These are phyloP conservation scores for Noctuana brunneofusca DNA, from an alignment of 2,888 invertebrate species.

Conservation along the genomic window DNA sequence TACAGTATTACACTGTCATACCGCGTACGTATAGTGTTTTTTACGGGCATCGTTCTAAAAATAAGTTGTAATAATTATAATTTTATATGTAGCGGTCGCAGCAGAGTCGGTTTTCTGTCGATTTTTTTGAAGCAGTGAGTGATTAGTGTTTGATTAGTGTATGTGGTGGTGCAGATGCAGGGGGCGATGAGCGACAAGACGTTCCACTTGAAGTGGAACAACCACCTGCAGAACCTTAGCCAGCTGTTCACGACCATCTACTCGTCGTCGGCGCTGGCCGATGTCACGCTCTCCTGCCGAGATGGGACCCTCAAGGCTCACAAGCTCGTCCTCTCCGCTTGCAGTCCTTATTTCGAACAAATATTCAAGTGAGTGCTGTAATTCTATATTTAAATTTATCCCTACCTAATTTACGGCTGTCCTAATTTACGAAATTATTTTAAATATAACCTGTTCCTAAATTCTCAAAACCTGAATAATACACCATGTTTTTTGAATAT, in stretches of 20 bases:
- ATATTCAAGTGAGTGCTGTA: slow-evolving; percentile 82
- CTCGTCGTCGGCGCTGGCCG: slow-evolving; percentile 86
- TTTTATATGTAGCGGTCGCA: slow-evolving; percentile 82
- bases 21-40: slow-evolving; percentile 83
- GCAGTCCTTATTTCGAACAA: slow-evolving; percentile 89
- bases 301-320: slow-evolving; percentile 88
- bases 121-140: slow-evolving; percentile 71
- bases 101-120: slow-evolving; percentile 78
- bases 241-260: slow-evolving; percentile 87
- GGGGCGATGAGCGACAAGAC: slow-evolving; percentile 85
- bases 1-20: slow-evolving; percentile 82
- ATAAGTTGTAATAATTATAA: slow-evolving; percentile 84
- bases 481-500: slow-evolving; percentile 6
- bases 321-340: slow-evolving; percentile 88
- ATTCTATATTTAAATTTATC: slow-evolving; percentile 42
- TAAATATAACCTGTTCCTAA: slow-evolving; percentile 17
- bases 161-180: slow-evolving; percentile 81
- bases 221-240: slow-evolving; percentile 88
- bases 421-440: slow-evolving; percentile 30
- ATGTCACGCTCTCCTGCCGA: slow-evolving; percentile 87
- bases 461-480: slow-evolving; percentile 16
- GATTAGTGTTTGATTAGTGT: slow-evolving; percentile 70
- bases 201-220: slow-evolving; percentile 88
- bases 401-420: slow-evolving; percentile 16
- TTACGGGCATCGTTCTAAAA: slow-evolving; percentile 84